A percentile compares a stretch with the other conserved stretches of the same genome.
These are phyloP conservation scores for Lasioglossum malachurum DNA, from an alignment of 2,888 invertebrate genomes.

Conservation along the genomic window DNA sequence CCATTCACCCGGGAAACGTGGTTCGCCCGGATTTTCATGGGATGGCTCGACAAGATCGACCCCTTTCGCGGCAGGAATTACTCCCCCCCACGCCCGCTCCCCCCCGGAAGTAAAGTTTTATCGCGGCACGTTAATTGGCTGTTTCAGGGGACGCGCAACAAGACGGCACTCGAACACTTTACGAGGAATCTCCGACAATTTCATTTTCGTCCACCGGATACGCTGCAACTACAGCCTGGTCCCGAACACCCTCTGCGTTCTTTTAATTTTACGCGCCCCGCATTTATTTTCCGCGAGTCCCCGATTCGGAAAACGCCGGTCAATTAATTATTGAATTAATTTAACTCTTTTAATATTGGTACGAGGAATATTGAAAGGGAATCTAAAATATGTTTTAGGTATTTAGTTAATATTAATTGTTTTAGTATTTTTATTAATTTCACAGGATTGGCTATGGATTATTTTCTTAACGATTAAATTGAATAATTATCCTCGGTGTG, in stretches of 20 bases:
- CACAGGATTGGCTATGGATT: no score
- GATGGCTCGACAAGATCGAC: constrained; percentile 19
- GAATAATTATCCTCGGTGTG: no score
- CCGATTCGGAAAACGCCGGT: not conserved
- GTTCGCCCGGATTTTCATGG: not conserved
- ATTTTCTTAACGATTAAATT: no score
- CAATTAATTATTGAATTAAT: not conserved
- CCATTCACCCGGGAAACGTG: not conserved
- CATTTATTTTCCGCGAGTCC: not conserved
- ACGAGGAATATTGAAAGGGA: not conserved
- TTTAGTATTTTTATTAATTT: no score
- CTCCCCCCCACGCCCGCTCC: not conserved
- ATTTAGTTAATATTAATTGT: not conserved
- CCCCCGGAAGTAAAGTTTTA: constrained; percentile 12
- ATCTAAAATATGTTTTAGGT: not conserved
- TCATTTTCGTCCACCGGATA: not conserved
- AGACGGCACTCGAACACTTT: not conserved
- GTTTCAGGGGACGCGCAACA: constrained; percentile 7
- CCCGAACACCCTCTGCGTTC: not conserved
- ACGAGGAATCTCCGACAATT: constrained; percentile 3
- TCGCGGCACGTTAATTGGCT: constrained; percentile 23
- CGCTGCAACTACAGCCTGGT: not conserved
- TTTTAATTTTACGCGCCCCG: no score
- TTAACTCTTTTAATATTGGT: not conserved
- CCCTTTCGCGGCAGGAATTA: constrained; percentile 13